Conservation (phyloP, 2,888 invertebrate genomes). For the Idaea straminata region DNA sequence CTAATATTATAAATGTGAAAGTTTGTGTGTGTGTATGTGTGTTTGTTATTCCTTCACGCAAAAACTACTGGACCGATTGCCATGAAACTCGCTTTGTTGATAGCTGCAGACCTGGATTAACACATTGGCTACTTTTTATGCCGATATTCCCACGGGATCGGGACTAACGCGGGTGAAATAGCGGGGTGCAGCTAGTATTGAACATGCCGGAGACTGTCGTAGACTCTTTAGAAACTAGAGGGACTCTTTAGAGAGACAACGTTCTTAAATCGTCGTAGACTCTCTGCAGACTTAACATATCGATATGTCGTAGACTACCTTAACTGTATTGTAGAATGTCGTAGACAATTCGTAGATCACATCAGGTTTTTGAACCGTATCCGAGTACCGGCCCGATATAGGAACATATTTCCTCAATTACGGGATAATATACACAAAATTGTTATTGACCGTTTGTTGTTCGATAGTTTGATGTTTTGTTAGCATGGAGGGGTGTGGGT, state of each 20-base stretch:
- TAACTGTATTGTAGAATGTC: not conserved
- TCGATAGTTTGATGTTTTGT: not conserved
- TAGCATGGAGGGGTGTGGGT: not conserved
- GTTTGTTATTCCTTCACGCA: too few relatives aligned
- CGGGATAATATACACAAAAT: not conserved
- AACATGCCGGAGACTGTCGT: not conserved
- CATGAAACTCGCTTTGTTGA: too few relatives aligned
- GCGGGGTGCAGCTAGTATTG: not conserved
- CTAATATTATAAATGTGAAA: too few relatives aligned
- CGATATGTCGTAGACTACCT: not conserved
- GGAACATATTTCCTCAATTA: not conserved
- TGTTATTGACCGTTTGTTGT: not conserved
- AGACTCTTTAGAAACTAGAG: not conserved
- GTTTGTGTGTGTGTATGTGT: too few relatives aligned
- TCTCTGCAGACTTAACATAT: too few relatives aligned
- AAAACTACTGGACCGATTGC: too few relatives aligned
- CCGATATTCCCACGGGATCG: too few relatives aligned
- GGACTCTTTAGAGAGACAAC: not conserved
- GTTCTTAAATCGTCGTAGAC: not conserved
- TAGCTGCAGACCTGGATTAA: too few relatives aligned
- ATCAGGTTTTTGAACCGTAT: not conserved
- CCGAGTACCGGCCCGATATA: not conserved
- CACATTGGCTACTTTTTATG: too few relatives aligned
- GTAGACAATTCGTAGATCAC: not conserved
- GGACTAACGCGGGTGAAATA: too few relatives aligned